These are phyloP conservation scores for Oncorhynchus gorbuscha DNA, from an alignment of 2,113 vertebrate species.

Conservation along the genomic window DNA sequence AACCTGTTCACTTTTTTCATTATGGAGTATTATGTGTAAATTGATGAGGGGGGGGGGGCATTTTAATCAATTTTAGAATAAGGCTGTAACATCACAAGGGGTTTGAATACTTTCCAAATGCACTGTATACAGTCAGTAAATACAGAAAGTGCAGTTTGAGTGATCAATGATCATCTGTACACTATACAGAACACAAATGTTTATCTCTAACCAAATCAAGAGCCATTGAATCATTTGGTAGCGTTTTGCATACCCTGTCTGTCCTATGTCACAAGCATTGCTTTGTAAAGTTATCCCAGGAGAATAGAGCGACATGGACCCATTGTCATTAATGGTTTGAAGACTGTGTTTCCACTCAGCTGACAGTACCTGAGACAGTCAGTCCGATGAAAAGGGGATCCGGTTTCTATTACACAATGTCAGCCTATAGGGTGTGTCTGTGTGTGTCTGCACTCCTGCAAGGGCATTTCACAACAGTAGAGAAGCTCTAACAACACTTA, in stretches of 20 bases:
- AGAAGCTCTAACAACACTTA: not conserved
- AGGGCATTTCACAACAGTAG: not conserved
- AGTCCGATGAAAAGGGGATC: constrained; percentile 27
- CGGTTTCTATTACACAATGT: constrained; percentile 48
- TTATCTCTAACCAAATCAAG: not conserved
- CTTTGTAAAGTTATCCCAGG: constrained; percentile 4
- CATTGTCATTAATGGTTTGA: constrained; percentile 42
- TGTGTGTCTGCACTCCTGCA: constrained; percentile 1
- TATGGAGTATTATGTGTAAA: no score
- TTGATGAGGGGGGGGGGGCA: no score
- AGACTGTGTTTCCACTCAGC: constrained; percentile 39
- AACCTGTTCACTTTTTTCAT: no score
- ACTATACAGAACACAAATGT: no score
- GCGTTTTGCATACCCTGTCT: not conserved
- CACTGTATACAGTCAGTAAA: no score
- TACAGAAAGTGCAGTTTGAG: no score
- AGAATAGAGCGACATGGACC: not conserved
- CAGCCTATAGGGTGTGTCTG: constrained; percentile 6
- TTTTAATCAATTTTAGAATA: no score
- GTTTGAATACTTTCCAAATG: no score
- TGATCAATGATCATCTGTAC: no score
- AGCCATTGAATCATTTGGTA: not conserved
- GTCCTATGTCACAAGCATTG: not conserved
- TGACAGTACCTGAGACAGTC: constrained; percentile 43
- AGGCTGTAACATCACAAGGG: no score